Evolutionary conservation across 2,888 invertebrate species (phyloP), one percentile per base, ranked within the genome.

Genomic region (Calephelis perditalis): DNA sequence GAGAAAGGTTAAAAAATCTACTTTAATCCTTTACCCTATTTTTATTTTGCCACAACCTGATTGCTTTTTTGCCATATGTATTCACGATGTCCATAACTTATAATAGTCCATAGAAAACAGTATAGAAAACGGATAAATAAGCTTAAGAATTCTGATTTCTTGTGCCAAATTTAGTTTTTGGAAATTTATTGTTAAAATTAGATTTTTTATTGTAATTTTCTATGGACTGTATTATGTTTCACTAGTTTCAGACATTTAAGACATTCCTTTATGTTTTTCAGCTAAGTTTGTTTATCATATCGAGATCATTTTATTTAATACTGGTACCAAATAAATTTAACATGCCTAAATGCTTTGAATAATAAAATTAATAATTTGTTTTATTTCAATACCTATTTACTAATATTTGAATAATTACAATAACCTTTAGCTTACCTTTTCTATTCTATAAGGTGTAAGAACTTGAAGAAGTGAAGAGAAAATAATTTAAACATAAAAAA

Each of bases 271-370:
- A 52, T 52, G 5, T 52, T 52, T 47, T 52, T 35, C 52, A 52
- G 35, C 35, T 52, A 52, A 52, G 26, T 52, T 35, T 52, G 52
- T 52, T 52, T 40, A 40, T 7, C 52, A 52, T 11, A 52, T 35
- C 11, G 35, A 52, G 52, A 15, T 35, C 26, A 52, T 52, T 35
- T 35, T 52, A 15, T 52, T 11, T 35, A 35, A 52, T 11, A 52
- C 52, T 52, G 52, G 52, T 52, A 52, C 52, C 52, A 52, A 52
- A 52, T 52, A 52, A 52, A 52, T 52, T 35, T 35, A 35, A 52
- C 35, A 52, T 52, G 52, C 52, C 52, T 52, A 52, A 52, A 52
- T 56, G 56, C 37, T 56, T 56, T 56, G 56, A 56, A 56, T 43
- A 43, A 56, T 43, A 56, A 52, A 52, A 52, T 35, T 9, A 52